Percentiles rank a stretch among this genome's conserved stretches.
Evolutionary conservation across 2,797 vertebrate species (phyloP).

Genomic region (Lepilemur ruficaudatus): DNA sequence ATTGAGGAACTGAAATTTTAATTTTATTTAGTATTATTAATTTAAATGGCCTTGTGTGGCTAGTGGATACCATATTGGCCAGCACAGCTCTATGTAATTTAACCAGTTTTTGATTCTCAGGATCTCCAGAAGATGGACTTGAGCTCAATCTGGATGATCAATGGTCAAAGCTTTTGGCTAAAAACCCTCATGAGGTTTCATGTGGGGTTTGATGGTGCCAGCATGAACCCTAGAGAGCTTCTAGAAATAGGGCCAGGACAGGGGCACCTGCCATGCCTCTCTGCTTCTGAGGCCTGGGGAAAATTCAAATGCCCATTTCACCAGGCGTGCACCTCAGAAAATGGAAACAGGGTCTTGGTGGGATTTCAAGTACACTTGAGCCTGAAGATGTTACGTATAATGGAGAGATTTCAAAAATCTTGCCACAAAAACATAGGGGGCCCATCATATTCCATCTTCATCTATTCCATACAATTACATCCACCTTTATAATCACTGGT

Average conservation of each 20-base stretch:
- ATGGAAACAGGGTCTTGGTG: background rate
- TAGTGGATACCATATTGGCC: background rate
- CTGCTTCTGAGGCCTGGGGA: background rate
- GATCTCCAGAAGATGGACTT: background rate
- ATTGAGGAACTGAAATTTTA: background rate
- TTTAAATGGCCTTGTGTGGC: slow-evolving; percentile 2
- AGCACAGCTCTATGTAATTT: background rate
- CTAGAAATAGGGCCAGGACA: background rate
- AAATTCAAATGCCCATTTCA: background rate
- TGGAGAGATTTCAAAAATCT: slow-evolving; percentile 17
- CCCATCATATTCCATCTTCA: background rate
- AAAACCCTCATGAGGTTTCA: background rate
- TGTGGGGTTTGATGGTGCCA: background rate
- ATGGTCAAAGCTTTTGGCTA: background rate
- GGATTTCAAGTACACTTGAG: background rate
- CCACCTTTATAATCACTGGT: background rate
- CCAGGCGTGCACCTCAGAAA: background rate
- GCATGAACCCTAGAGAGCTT: background rate
- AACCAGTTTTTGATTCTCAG: background rate
- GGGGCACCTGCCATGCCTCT: background rate
- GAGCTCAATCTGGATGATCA: background rate
- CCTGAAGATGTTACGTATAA: background rate
- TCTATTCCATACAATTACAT: background rate
- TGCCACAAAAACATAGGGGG: background rate
- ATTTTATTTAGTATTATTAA: slow-evolving; percentile 26